Evolutionary conservation across 2,888 invertebrate species (phyloP), one percentile per base, ranked within the genome.

Genomic region (Anarsia innoxiella): DNA sequence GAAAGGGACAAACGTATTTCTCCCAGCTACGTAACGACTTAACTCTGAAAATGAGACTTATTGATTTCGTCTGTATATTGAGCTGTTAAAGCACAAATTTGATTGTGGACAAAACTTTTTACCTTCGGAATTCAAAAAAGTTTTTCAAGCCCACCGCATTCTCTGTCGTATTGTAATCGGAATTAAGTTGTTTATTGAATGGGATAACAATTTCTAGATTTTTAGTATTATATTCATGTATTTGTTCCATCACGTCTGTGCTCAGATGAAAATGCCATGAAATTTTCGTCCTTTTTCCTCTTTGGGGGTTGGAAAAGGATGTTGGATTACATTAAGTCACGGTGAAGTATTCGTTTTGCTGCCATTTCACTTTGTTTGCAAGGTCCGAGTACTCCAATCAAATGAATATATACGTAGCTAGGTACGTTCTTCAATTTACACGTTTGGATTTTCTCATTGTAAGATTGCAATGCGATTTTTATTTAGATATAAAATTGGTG

Each of bases 161-260:
- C 50, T 77, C 66, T 44, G 70, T 78, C 59, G 64, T 79, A 62
- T 65, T 50, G 39, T 45, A 45, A 45, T 49, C 42, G 53, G 46
- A 48, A 59, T 68, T 72, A 60, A 64, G 79, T 72, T 45, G 61
- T 41, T 59, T 73, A 78, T 79, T 45, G 53, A 47, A 37, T 56
- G 12, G 33, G 31, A 28, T 32, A 49, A 53, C 55, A 52, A 59
- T 68, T 70, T 68, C 68, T 70, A 75, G 72, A 75, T 75, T 80
- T 68, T 75, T 68, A 74, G 71, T 73, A 76, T 77, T 74, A 78
- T 79, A 78, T 79, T 82, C 80, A 79, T 80, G 73, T 80, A 71
- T 80, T 79, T 80, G 75, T 76, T 75, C 68, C 68, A 77, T 77
- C 76, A 77, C 75, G 77, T 78, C 71, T 73, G 69, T 76, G 66